These are phyloP conservation scores for Equus quagga DNA, from an alignment of 2,113 vertebrate species.

Conservation along the genomic window DNA sequence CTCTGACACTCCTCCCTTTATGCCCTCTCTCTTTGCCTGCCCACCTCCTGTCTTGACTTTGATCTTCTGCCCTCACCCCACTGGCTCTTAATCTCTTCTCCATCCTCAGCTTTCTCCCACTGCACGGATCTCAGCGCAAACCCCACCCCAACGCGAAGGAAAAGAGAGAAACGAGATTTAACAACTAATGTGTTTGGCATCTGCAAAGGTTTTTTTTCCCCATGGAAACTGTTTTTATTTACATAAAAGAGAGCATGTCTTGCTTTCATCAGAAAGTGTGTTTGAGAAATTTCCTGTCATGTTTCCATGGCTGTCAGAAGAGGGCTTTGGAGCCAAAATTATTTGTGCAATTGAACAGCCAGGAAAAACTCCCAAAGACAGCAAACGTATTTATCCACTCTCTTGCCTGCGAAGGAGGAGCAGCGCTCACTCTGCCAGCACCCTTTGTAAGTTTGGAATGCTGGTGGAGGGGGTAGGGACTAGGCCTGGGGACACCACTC, in stretches of 20 bases:
- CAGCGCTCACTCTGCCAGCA: constrained; percentile 30
- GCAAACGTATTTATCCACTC: constrained; percentile 77
- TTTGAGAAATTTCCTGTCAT: constrained; percentile 87
- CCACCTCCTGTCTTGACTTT: neutral
- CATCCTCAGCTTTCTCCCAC: neutral
- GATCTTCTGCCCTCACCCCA: neutral
- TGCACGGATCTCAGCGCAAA: neutral
- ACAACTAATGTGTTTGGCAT: constrained; percentile 75
- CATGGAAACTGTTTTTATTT: constrained; percentile 77
- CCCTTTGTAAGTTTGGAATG: neutral
- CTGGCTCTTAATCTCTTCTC: neutral
- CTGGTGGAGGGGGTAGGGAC: neutral
- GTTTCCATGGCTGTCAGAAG: constrained; percentile 88
- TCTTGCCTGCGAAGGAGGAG: constrained; percentile 66
- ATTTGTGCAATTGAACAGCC: constrained; percentile 84
- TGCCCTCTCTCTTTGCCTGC: neutral
- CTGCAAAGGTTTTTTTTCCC: constrained; percentile 68
- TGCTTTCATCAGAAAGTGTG: constrained; percentile 87
- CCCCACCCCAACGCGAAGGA: neutral
- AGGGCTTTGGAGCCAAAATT: constrained; percentile 86
- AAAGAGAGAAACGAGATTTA: constrained; percentile 32
- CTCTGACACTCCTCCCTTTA: neutral
- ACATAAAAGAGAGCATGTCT: constrained; percentile 75
- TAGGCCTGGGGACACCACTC: neutral
- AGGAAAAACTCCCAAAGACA: constrained; percentile 79